A percentile compares a stretch with the other conserved stretches of the same genome.
These are phyloP conservation scores for Pseudomugil tenellus DNA, from an alignment of 2,797 vertebrate genomes.

Conservation along the genomic window DNA sequence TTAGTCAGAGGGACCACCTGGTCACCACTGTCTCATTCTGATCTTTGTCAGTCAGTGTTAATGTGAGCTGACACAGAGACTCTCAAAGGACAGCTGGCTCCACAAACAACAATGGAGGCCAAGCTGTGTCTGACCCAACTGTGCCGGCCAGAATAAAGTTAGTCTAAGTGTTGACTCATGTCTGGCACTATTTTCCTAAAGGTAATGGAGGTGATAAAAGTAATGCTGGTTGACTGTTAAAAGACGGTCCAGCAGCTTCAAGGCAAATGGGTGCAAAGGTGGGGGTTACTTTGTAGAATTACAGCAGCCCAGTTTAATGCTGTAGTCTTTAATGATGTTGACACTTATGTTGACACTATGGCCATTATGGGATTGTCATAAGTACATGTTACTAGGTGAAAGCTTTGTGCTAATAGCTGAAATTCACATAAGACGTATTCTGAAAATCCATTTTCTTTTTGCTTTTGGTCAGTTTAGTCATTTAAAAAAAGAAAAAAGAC, in stretches of 20 bases:
- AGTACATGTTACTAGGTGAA: neutral
- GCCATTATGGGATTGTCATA: neutral
- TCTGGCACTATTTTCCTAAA: conserved; percentile 15
- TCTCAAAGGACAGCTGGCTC: conserved; percentile 65
- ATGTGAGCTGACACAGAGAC: conserved; percentile 62
- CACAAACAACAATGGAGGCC: conserved; percentile 49
- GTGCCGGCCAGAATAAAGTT: conserved; percentile 21
- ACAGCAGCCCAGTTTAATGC: neutral
- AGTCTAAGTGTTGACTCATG: conserved; percentile 29
- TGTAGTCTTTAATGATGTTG: neutral
- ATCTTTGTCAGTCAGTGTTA: conserved; percentile 56
- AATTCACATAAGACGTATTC: neutral
- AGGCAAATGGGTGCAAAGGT: neutral
- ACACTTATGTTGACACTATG: neutral
- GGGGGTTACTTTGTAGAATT: neutral
- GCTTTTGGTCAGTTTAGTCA: too few relatives aligned
- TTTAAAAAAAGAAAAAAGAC: neutral
- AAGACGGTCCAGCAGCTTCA: neutral
- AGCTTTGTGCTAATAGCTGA: neutral
- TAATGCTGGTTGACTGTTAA: neutral
- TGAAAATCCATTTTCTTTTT: neutral
- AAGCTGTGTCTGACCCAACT: conserved; percentile 51
- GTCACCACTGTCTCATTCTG: conserved; percentile 39
- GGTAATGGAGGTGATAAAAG: neutral
- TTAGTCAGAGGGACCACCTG: conserved; percentile 63